These are phyloP conservation scores for Ranitomeya variabilis DNA, from an alignment of 2,113 vertebrate species.

Conservation along the genomic window DNA sequence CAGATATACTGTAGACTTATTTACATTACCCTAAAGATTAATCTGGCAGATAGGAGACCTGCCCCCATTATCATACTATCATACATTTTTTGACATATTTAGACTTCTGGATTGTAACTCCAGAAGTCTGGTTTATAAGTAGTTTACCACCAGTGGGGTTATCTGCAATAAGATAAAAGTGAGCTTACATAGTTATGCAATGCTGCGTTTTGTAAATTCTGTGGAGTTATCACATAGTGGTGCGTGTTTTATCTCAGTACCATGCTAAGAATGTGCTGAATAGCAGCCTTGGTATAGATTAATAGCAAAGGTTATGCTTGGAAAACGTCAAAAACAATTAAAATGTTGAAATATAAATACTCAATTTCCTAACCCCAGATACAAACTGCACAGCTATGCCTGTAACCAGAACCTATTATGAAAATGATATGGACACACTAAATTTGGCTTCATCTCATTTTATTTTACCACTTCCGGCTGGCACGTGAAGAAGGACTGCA, in stretches of 20 bases:
- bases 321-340: background rate
- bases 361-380: no score
- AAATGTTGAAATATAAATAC: background rate
- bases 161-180: background rate
- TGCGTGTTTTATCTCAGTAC: slow-evolving; percentile 3
- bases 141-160: background rate
- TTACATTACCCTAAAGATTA: no score
- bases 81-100: background rate
- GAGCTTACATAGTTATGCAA: background rate
- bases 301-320: slow-evolving; percentile 5
- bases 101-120: background rate
- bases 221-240: background rate
- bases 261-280: slow-evolving; percentile 35
- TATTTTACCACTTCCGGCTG: no score
- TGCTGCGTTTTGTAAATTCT: background rate
- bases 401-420: no score
- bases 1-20: no score
- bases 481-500: no score
- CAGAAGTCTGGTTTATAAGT: background rate
- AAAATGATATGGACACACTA: no score
- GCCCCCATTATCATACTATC: no score
- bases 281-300: background rate
- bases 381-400: no score
- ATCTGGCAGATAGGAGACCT: no score
- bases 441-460: no score